Base-by-base conservation (phyloP, 2,113 vertebrate species). In the Aythya baeri region DNA sequence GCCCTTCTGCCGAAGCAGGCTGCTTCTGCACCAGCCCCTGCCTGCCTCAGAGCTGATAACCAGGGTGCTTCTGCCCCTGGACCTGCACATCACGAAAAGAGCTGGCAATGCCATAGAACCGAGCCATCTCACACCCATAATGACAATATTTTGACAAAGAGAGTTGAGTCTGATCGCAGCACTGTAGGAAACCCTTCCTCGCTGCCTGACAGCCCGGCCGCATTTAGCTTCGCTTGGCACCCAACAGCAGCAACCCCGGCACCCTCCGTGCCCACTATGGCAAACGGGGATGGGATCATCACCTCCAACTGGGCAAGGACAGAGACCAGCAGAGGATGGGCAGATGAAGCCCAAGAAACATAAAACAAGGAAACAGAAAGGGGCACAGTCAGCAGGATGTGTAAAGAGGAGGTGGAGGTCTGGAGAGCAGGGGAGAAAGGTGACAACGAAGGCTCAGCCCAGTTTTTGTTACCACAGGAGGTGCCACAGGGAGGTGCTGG, bases 211-310 rank as follows among this genome's bases (percentile, higher is more conserved):
- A 34, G 46, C 1, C 57, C 2, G 18, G 2, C 38, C 50, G 29
- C 46, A 17, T 5, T 38, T 1, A 32, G 13, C 49, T 54, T 23
- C 76, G 29, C 26, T 1, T 22, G 43, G 38, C 67, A 25, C n/a
- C 27, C 1, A 2, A n/a, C 31, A 70, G 46, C 65, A 74, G 68
- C 22, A 83, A 22, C 4, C 12, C 75, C 75, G 2, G 11, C 8
- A 14, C 7, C 9, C 9, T 57, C 67, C 0, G 6, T 7, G 15
- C 7, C 9, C 16, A 43, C 67, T 1, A 3, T 1, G 2, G 44
- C 44, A 74, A 63, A 44, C 0, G 2, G 79, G 49, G 29, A 58
- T 27, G 79, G 49, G 29, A 58, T 27, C 74, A 17, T 6, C 61
- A 20, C 11, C 70, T 59, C 55, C 61, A 55, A 8, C 82, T 26